Evolutionary conservation across 1,140 invertebrate genomes (phyloP).

Genomic region (Drosophila kohkoa): DNA sequence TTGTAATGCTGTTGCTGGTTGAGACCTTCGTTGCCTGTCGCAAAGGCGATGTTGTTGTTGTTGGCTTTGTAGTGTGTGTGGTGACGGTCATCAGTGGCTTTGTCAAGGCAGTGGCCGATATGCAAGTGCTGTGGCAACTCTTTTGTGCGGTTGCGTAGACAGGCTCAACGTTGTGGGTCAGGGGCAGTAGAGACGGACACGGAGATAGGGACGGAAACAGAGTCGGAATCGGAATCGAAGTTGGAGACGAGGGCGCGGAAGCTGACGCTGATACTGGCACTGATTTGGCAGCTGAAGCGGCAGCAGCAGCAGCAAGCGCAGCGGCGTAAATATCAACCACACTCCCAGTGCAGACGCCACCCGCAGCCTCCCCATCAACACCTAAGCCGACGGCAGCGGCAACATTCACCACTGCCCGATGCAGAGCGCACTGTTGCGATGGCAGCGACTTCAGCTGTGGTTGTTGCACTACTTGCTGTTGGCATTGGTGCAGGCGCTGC

Average conservation of each 20-base stretch:
- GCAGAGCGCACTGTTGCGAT: conserved; percentile 56
- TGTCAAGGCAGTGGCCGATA: conserved; percentile 65
- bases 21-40: conserved; percentile 29
- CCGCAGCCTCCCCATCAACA: conserved; percentile 20
- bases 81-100: conserved; percentile 76
- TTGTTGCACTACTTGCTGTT: conserved; percentile 22
- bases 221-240: neutral
- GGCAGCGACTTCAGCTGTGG: conserved; percentile 21
- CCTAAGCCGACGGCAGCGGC: conserved; percentile 72
- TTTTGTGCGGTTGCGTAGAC: conserved; percentile 84
- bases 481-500: conserved; percentile 47
- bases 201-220: conserved; percentile 6
- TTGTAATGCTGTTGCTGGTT: neutral
- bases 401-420: conserved; percentile 70
- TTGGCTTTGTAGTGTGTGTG: conserved; percentile 60
- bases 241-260: neutral
- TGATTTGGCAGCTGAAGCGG: conserved; percentile 47
- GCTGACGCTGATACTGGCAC: conserved; percentile 35
- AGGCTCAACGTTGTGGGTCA: conserved; percentile 56
- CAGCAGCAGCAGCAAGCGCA: conserved; percentile 64
- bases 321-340: conserved; percentile 72
- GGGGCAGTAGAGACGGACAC: conserved; percentile 38
- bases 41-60: conserved; percentile 51
- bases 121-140: conserved; percentile 64
- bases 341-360: conserved; percentile 40